Percentiles rank a stretch among this genome's conserved stretches.
phyloP scores from a whole-genome alignment of 2,888 invertebrate genomes.

The Tenthredo distinguenda region DNA sequence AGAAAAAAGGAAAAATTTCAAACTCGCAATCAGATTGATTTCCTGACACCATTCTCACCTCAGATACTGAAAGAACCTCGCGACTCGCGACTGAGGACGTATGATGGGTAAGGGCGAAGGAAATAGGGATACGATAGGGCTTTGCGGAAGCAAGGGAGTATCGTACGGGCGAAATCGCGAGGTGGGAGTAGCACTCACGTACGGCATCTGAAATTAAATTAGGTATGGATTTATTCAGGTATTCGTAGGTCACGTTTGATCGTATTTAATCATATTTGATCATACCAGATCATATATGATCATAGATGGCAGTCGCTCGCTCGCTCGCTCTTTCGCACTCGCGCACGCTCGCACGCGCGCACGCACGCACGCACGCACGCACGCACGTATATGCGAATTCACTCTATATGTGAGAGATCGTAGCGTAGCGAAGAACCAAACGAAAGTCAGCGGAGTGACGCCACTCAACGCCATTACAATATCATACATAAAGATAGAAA shows the following conservation, averaged over 20 bases:
- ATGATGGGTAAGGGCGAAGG: background rate
- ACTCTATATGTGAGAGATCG: background rate
- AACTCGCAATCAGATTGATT: slow-evolving; percentile 12
- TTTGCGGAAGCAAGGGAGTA: background rate
- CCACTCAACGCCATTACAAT: slow-evolving; percentile 51
- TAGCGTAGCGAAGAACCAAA: slow-evolving; percentile 30
- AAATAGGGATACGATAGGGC: slow-evolving; percentile 21
- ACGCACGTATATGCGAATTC: too few relatives aligned
- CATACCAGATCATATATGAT: slow-evolving; percentile 27
- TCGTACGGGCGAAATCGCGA: background rate
- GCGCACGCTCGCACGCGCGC: too few relatives aligned
- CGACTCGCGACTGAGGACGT: background rate
- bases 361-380: too few relatives aligned
- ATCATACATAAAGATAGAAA: slow-evolving; percentile 50
- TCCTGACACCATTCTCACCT: background rate
- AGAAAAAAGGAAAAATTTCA: background rate
- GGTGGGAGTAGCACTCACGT: slow-evolving; percentile 17
- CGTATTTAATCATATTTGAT: slow-evolving; percentile 49
- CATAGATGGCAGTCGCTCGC: background rate
- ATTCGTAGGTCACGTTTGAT: slow-evolving; percentile 49
- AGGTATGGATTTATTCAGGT: slow-evolving; percentile 49
- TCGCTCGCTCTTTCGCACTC: background rate
- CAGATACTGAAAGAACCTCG: background rate
- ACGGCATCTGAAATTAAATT: slow-evolving; percentile 45
- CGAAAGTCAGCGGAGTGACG: slow-evolving; percentile 47